Evolutionary conservation across 1,140 invertebrate genomes (phyloP), one percentile per base, ranked within the genome.

Genomic region (Brachionus koreanus): DNA sequence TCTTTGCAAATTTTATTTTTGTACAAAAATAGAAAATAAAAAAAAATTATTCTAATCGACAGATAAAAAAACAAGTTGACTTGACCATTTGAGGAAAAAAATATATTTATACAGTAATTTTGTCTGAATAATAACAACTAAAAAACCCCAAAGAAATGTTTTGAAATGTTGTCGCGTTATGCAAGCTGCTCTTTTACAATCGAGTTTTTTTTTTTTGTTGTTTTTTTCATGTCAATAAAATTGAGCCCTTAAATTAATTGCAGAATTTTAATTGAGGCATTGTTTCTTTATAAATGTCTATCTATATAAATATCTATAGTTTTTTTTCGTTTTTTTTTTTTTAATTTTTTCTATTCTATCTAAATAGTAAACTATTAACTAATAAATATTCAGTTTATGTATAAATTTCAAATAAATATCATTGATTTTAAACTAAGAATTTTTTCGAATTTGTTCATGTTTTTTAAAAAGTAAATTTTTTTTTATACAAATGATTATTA

Each of bases 171-270:
- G 25, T 25, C 57, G 57, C 29, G 43, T 46, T 29, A 33, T 63
- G 57, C 25, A 33, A 63, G 57, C 57, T 49, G 43, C 13, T 49
- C 43, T 29, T 29, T 29, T 49, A 49, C 43, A 49, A 49, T 49
- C 43, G 43, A 49, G 43, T 49, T 49, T 13, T 49, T 49, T 46
- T 3, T 49, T 49, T 46, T 43, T 43, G 9, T 43, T 43, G 10
- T 6, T 61, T 63, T 65, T 65, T 35, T 33, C 63, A 65, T 37
- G 63, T 65, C 63, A 65, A 65, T 65, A 65, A 65, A 57, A 65
- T 65, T 65, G 63, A 37, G 33, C 33, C 29, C n/a, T 65, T 65
- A 33, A n/a, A 65, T 65, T 65, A 65, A 33, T 19, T 57, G 16
- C 7, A 57, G 7, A 9, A 29, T 29, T 29, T 29, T 29, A 29